Evolutionary conservation across 2,888 invertebrate genomes (phyloP).

Genomic region (Lithophane socia): DNA sequence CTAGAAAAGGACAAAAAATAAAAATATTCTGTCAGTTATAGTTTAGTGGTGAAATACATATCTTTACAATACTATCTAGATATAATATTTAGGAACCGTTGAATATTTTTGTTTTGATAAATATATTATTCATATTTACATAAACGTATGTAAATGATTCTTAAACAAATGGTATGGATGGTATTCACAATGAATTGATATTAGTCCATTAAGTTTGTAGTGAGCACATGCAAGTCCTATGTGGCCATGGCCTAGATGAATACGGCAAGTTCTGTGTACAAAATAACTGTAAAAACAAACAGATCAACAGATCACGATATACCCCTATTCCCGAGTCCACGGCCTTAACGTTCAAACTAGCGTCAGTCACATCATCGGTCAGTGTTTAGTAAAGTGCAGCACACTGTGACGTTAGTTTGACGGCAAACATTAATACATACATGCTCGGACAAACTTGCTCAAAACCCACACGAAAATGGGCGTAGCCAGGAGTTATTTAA

Average conservation of each 20-base stretch:
- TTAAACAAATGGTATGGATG: conserved; percentile 66
- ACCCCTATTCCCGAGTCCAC: conserved; percentile 49
- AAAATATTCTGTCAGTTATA: conserved; percentile 83
- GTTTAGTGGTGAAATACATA: conserved; percentile 65
- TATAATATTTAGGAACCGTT: conserved; percentile 53
- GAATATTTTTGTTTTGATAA: conserved; percentile 66
- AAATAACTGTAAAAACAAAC: conserved; percentile 14
- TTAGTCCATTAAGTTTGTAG: conserved; percentile 70
- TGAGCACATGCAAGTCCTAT: conserved; percentile 78
- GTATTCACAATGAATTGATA: conserved; percentile 78
- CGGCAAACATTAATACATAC: conserved; percentile 49
- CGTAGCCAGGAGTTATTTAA: conserved; percentile 39
- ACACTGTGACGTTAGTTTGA: conserved; percentile 61
- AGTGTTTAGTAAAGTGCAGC: conserved; percentile 55
- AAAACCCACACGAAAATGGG: conserved; percentile 52
- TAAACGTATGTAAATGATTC: conserved; percentile 60
- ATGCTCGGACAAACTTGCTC: conserved; percentile 57
- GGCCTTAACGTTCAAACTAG: conserved; percentile 54
- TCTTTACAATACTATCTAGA: conserved; percentile 60
- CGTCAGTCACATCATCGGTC: conserved; percentile 54
- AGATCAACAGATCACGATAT: background rate
- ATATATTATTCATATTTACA: conserved; percentile 63
- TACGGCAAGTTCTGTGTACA: conserved; percentile 40
- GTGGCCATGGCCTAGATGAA: conserved; percentile 68
- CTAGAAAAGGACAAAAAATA: conserved; percentile 91